Evolutionary conservation across 2,797 vertebrate genomes (phyloP).

Genomic region (Triplophysa bombifrons): DNA sequence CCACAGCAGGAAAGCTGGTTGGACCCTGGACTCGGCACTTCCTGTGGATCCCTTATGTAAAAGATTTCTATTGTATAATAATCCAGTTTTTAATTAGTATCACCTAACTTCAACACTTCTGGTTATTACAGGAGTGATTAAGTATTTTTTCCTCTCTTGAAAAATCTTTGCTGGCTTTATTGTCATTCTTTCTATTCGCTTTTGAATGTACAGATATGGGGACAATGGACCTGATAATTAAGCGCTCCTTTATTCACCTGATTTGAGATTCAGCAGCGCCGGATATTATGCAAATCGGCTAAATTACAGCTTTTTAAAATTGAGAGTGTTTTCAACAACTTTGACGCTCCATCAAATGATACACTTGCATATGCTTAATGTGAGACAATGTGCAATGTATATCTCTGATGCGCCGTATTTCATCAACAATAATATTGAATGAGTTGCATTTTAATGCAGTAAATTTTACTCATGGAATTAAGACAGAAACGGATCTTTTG

Average conservation of each 20-base stretch:
- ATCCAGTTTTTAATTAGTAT: constrained; percentile 78
- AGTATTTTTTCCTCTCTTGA: constrained; percentile 51
- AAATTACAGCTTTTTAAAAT: constrained; percentile 25
- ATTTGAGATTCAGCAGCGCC: neutral
- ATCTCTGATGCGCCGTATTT: neutral
- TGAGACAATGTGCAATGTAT: neutral
- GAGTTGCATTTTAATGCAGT: neutral
- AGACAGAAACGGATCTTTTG: no score
- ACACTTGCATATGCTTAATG: neutral
- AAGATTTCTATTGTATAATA: constrained; percentile 73
- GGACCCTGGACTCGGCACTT: constrained; percentile 43
- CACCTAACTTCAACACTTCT: constrained; percentile 61
- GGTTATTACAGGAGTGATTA: constrained; percentile 64
- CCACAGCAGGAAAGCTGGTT: neutral
- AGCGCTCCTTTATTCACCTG: constrained; percentile 47
- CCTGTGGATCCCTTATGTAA: constrained; percentile 66
- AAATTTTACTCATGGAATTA: neutral
- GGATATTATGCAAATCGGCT: constrained; percentile 16
- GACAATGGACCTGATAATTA: constrained; percentile 53
- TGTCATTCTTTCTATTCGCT: constrained; percentile 15
- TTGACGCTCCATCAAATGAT: neutral
- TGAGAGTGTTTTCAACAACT: neutral
- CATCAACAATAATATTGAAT: neutral
- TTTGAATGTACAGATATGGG: constrained; percentile 57
- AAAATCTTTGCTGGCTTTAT: constrained; percentile 60